Evolutionary conservation across 2,888 invertebrate genomes (phyloP).

Genomic region (Timema cristinae): DNA sequence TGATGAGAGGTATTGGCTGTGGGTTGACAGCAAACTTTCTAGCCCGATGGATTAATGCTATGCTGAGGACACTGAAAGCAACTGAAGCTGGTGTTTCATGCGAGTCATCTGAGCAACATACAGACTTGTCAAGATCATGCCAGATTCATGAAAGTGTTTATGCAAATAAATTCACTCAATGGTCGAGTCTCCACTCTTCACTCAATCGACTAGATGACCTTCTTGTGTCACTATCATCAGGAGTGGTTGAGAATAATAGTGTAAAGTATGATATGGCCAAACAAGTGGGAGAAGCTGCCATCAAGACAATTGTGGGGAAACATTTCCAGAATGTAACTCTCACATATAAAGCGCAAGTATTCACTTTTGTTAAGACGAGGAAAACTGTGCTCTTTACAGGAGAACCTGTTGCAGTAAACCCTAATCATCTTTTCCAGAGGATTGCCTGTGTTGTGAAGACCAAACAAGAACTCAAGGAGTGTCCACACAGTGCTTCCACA

Average conservation of each 20-base stretch:
- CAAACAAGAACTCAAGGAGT: background rate
- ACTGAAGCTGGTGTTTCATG: constrained; percentile 5
- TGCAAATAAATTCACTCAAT: constrained; percentile 1
- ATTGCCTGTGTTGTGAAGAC: constrained; percentile 6
- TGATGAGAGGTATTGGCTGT: constrained; percentile 5
- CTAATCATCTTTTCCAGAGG: constrained; percentile 4
- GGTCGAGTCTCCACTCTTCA: background rate
- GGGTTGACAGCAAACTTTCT: background rate
- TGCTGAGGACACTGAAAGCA: constrained; percentile 8
- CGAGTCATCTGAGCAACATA: constrained; percentile 13
- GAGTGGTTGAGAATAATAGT: constrained; percentile 2
- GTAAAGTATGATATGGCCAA: background rate
- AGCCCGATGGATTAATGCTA: constrained; percentile 13
- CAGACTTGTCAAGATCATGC: constrained; percentile 13
- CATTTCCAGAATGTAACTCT: background rate
- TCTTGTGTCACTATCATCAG: constrained; percentile 5
- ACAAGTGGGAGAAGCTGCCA: constrained; percentile 10
- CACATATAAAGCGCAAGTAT: constrained; percentile 6
- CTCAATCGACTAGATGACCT: background rate
- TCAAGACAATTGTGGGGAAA: constrained; percentile 3
- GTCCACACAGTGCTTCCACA: background rate
- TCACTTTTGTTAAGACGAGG: background rate
- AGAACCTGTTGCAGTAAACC: constrained; percentile 8
- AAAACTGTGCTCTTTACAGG: background rate
- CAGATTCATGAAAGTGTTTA: constrained; percentile 6